Percentiles rank a stretch among this genome's conserved stretches.
phyloP scores from a whole-genome alignment of 2,797 vertebrate genomes.

The Morelia viridis region DNA sequence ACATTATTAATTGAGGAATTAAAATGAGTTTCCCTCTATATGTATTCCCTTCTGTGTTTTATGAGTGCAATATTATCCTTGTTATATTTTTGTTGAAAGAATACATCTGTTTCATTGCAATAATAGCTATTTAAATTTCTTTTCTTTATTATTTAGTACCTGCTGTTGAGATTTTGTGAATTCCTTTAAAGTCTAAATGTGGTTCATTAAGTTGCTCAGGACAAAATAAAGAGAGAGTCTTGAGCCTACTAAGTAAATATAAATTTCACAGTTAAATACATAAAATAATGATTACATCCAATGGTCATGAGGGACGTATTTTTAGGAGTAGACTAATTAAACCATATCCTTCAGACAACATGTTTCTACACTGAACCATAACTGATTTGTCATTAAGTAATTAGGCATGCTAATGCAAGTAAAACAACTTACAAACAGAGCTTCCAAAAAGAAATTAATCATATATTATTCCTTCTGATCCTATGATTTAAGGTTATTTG shows the following conservation, averaged over 20 bases:
- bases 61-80: slow-evolving; percentile 57
- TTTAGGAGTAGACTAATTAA: slow-evolving; percentile 92
- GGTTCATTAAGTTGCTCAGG: slow-evolving; percentile 61
- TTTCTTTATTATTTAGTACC: slow-evolving; percentile 58
- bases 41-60: slow-evolving; percentile 60
- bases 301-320: slow-evolving; percentile 84
- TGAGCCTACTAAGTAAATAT: slow-evolving; percentile 75
- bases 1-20: slow-evolving; percentile 66
- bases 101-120: slow-evolving; percentile 50
- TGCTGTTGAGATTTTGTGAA: slow-evolving; percentile 58
- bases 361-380: slow-evolving; percentile 93
- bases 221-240: slow-evolving; percentile 31
- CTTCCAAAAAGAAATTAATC: slow-evolving; percentile 82
- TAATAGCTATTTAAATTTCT: slow-evolving; percentile 51
- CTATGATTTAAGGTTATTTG: slow-evolving; percentile 74
- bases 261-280: slow-evolving; percentile 88
- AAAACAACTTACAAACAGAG: slow-evolving; percentile 88
- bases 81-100: slow-evolving; percentile 23
- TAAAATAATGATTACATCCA: slow-evolving; percentile 83
- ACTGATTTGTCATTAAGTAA: slow-evolving; percentile 98
- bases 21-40: slow-evolving; percentile 50
- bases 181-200: slow-evolving; percentile 62
- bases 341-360: slow-evolving; percentile 87
- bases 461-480: slow-evolving; percentile 72
- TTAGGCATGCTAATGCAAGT: slow-evolving; percentile 98